These are phyloP conservation scores for Triplophysa bombifrons DNA, from an alignment of 2,797 vertebrate genomes.

Conservation along the genomic window DNA sequence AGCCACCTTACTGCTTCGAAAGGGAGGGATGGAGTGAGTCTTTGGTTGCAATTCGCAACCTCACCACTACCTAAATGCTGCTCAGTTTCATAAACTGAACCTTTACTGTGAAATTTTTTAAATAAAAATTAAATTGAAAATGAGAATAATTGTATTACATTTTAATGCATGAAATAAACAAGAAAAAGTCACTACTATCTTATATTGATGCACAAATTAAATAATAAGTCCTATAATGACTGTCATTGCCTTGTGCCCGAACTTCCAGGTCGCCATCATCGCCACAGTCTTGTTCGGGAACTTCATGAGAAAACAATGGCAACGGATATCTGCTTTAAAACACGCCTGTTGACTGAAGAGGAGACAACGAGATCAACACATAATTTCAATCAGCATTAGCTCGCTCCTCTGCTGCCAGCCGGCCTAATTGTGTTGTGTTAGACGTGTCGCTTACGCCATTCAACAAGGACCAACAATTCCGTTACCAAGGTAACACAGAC, in stretches of 20 bases:
- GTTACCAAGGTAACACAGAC: conserved; percentile 47
- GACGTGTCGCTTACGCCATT: conserved; percentile 52
- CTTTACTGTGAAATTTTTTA: too few relatives aligned
- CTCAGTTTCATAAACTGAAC: too few relatives aligned
- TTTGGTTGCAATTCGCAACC: too few relatives aligned
- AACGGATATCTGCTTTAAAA: conserved; percentile 58
- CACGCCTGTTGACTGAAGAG: conserved; percentile 57
- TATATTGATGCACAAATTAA: not conserved
- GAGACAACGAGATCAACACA: conserved; percentile 60
- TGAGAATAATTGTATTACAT: too few relatives aligned
- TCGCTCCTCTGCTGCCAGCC: conserved; percentile 55
- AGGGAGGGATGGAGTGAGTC: too few relatives aligned
- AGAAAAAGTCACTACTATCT: not conserved
- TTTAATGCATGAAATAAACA: too few relatives aligned
- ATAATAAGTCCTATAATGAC: not conserved
- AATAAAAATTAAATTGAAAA: too few relatives aligned
- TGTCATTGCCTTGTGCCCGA: not conserved
- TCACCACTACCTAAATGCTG: too few relatives aligned
- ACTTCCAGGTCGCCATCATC: conserved; percentile 43
- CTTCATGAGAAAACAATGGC: conserved; percentile 48
- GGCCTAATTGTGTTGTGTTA: conserved; percentile 63
- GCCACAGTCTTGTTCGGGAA: conserved; percentile 24
- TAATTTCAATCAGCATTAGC: conserved; percentile 66
- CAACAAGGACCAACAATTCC: conserved; percentile 38
- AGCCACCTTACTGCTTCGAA: too few relatives aligned